These are phyloP conservation scores for Naja naja DNA, from an alignment of 2,113 vertebrate species.

Conservation along the genomic window DNA sequence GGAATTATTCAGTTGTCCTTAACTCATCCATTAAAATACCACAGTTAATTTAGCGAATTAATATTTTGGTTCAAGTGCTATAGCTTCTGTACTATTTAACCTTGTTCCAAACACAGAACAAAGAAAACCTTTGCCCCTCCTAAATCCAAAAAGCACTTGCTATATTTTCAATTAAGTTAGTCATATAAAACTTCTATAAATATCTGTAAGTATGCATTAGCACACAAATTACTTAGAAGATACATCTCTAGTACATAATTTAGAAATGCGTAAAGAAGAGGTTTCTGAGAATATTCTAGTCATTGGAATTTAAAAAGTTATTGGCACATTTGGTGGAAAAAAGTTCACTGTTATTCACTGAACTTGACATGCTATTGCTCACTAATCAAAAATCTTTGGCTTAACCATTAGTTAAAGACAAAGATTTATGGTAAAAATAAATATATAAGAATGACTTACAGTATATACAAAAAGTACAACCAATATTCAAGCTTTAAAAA, in stretches of 20 bases:
- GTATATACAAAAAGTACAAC: conserved; percentile 82
- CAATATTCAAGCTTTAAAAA: conserved; percentile 67
- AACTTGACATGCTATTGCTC: conserved; percentile 41
- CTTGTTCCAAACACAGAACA: conserved; percentile 33
- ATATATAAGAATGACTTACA: conserved; percentile 76
- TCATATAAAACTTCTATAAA: conserved; percentile 38
- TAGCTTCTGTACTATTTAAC: conserved; percentile 57
- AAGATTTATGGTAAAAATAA: conserved; percentile 81
- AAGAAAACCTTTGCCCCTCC: conserved; percentile 19
- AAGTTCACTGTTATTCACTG: conserved; percentile 42
- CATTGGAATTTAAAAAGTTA: conserved; percentile 41
- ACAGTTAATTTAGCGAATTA: conserved; percentile 23
- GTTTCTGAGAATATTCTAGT: conserved; percentile 35
- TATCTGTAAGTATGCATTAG: conserved; percentile 39
- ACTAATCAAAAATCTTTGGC: conserved; percentile 74
- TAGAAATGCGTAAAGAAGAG: conserved; percentile 29
- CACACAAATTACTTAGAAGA: conserved; percentile 44
- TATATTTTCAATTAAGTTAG: conserved; percentile 41
- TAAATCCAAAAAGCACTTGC: conserved; percentile 41
- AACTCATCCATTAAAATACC: conserved; percentile 38
- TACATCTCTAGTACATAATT: conserved; percentile 33
- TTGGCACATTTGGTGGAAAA: conserved; percentile 58
- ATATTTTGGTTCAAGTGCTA: conserved; percentile 61
- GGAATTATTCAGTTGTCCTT: conserved; percentile 70
- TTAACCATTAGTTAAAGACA: conserved; percentile 66